Base-by-base conservation (phyloP, 2,888 invertebrate genomes). In the Onthophagus sagittarius region DNA sequence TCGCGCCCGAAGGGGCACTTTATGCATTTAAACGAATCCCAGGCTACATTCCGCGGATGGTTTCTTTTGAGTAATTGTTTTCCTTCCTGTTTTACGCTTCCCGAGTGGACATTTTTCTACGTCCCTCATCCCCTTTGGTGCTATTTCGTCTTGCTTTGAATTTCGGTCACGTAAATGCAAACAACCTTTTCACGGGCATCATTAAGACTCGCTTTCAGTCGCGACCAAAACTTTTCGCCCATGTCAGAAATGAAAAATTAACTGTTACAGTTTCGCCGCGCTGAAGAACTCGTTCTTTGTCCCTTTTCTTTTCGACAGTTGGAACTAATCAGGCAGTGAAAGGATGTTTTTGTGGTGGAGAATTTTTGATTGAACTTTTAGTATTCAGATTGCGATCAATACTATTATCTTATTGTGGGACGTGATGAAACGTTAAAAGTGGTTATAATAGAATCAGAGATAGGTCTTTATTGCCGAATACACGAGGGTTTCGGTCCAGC, bases 1-100 rank as follows among this genome's bases (percentile, higher is more conserved):
- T 9, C 23, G 64, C 14, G 14, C 15, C 15, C 64, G 64, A 23
- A 64, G 23, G 64, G 64, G 23, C 23, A 64, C 64, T 64, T 64
- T 64, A 64, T 64, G 64, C 64, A 64, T 64, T 64, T 64, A 64
- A 64, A 64, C 64, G 64, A 64, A 64, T 64, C 64, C 64, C 23
- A 9, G 15, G 64, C 64, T 64, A 64, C 64, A 64, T 64, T 64
- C 64, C 64, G 64, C 64, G 23, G 64, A 64, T 64, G 23, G 64
- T 64, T 64, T 14, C 64, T 64, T 64, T 64, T 64, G 64, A 64
- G 64, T 64, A 64, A 64, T 64, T 64, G 64, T 64, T 64, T 64
- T 23, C 64, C 14, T 64, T 64, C 64, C 64, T 15, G 64, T 23
- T 64, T 64, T 23, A 64, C 64, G 15, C 64, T 13, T 64, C 64